Evolutionary conservation across 2,888 invertebrate species (phyloP), one percentile per base, ranked within the genome.

Genomic region (Merodon equestris): DNA sequence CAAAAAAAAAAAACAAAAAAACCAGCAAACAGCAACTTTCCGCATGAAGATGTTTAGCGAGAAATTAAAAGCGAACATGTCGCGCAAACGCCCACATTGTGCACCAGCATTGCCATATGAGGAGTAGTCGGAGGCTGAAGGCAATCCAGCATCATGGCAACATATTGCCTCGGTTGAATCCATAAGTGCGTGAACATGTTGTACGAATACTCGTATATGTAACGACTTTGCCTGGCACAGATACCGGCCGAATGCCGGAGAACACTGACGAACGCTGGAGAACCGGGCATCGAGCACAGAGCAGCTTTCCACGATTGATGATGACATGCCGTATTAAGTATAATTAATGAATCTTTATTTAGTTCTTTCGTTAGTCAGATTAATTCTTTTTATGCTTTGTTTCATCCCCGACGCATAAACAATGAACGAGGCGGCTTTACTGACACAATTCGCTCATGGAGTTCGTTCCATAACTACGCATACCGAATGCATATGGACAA

Each of bases 341-440:
- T 70, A 74, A 79, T 79, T 74, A 79, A 79, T 79, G 79, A 53
- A 74, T 64, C 68, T 79, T 79, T 63, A 79, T 79, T 74, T 70
- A 74, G 79, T 79, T 79, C 79, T 74, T 79, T 60, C 73, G 67
- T 67, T 77, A 50, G 67, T 63, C 57, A 47, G 77, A 77, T 77
- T 77, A 77, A 73, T 27, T 27, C 73, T 77, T 77, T 77, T 50
- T 54, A 77, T 73, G 38, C 47, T 53, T 47, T 57, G 42, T 42
- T 27, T 27, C 27, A 27, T 27, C 27, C 7, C 27, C 7, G 27
- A 27, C 27, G 27, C 27, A 27, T 27, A 42, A 58, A 70, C 70
- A 75, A 70, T 63, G 63, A 53, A 40, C 9, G 60, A 15, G 48
- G 18, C 75, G 71, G 66, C 61, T 57, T 58, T 54, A 40, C 58